Percentiles rank a stretch among this genome's conserved stretches.
These are phyloP conservation scores for Phymastichus coffea DNA, from an alignment of 1,140 invertebrate genomes.

Conservation along the genomic window DNA sequence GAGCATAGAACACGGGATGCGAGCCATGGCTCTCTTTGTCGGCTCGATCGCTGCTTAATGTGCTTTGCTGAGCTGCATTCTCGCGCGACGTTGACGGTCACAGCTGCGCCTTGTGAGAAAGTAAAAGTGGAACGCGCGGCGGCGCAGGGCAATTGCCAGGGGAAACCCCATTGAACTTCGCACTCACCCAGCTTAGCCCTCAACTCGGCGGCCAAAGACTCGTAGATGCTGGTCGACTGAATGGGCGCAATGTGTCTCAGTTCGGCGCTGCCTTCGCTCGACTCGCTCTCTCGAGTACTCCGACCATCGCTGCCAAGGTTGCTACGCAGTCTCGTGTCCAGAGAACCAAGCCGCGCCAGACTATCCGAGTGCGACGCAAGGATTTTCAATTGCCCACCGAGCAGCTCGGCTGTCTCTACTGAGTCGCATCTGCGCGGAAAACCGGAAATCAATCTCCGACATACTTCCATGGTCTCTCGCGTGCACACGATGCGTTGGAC, in stretches of 20 bases:
- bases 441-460: too few species aligned
- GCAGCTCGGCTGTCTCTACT: constrained; percentile 83
- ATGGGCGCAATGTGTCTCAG: constrained; percentile 57
- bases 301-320: constrained; percentile 72
- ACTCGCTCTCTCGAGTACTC: constrained; percentile 74
- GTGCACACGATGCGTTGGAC: too few species aligned
- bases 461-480: too few species aligned
- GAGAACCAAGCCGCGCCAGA: constrained; percentile 66
- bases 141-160: too few species aligned
- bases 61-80: too few species aligned
- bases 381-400: constrained; percentile 78
- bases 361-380: constrained; percentile 84
- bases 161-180: too few species aligned
- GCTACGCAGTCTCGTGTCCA: constrained; percentile 64
- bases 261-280: constrained; percentile 63
- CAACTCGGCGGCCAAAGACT: constrained; percentile 88
- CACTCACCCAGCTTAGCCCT: constrained; percentile 76
- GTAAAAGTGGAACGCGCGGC: too few species aligned
- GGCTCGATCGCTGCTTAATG: too few species aligned
- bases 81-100: too few species aligned
- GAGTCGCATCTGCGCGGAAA: constrained; percentile 79
- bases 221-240: constrained; percentile 74
- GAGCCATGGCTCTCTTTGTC: too few species aligned
- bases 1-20: too few species aligned
- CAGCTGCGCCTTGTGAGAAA: too few species aligned